These are phyloP conservation scores for Leucoma salicis DNA, from an alignment of 2,888 invertebrate species.

Conservation along the genomic window DNA sequence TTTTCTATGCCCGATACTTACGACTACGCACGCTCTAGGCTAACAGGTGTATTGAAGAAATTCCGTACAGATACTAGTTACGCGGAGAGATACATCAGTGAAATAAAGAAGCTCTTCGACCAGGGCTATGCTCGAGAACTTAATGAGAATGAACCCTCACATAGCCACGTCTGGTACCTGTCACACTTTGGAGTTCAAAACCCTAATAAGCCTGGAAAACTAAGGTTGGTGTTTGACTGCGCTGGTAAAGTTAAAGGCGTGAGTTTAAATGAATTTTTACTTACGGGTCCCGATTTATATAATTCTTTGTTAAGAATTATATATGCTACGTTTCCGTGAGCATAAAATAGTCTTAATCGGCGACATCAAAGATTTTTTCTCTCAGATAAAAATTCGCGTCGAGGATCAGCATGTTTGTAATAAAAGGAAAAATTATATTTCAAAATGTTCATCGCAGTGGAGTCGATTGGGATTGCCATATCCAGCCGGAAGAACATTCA, in stretches of 20 bases:
- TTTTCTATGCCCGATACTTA: constrained; percentile 20
- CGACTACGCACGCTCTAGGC: constrained; percentile 11
- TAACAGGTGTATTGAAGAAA: constrained; percentile 11
- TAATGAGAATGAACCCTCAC: constrained; percentile 12
- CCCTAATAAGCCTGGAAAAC: constrained; percentile 21
- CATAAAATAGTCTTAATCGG: background rate
- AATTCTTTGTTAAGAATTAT: constrained; percentile 22
- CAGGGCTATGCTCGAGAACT: constrained; percentile 22
- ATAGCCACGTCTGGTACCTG: constrained; percentile 3
- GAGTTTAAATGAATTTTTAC: background rate
- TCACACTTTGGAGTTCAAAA: too few relatives aligned
- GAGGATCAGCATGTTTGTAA: constrained; percentile 25
- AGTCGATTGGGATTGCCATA: too few relatives aligned
- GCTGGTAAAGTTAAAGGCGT: constrained; percentile 18
- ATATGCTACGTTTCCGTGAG: constrained; percentile 23
- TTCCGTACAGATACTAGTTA: constrained; percentile 11
- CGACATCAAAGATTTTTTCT: too few relatives aligned
- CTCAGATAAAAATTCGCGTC: constrained; percentile 4
- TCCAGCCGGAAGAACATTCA: too few relatives aligned
- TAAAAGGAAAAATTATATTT: too few relatives aligned
- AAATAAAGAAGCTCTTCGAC: constrained; percentile 18
- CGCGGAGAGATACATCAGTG: too few relatives aligned
- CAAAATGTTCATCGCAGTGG: too few relatives aligned
- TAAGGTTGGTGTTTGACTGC: constrained; percentile 22
- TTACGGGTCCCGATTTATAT: constrained; percentile 23